Conservation (phyloP, 2,888 invertebrate species). For the Escarpia spicata region DNA sequence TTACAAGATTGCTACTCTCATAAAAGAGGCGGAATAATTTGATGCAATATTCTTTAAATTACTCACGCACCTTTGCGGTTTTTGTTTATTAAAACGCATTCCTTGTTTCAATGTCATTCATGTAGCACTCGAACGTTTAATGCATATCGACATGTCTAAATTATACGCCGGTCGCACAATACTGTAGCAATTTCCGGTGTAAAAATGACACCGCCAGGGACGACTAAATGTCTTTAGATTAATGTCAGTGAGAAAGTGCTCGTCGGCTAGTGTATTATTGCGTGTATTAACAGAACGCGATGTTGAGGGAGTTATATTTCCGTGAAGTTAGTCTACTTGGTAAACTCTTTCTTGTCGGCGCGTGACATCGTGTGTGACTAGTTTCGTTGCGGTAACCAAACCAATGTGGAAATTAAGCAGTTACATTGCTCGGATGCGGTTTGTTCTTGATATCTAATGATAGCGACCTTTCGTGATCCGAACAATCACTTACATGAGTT, state of each 20-base stretch:
- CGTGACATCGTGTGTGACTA: not conserved
- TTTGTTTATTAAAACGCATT: conserved; percentile 6
- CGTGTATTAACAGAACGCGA: not conserved
- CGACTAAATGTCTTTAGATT: not conserved
- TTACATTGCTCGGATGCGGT: not conserved
- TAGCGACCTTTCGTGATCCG: not conserved
- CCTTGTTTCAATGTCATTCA: not conserved
- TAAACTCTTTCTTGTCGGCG: not conserved
- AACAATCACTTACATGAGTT: not conserved
- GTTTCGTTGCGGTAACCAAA: not conserved
- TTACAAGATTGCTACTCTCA: not conserved
- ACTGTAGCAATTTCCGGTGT: not conserved
- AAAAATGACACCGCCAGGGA: not conserved
- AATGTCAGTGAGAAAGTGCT: not conserved
- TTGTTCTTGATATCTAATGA: not conserved
- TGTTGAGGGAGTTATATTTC: not conserved
- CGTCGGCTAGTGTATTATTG: not conserved
- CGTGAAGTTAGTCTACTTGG: not conserved
- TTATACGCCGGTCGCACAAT: not conserved
- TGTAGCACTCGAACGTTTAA: not conserved
- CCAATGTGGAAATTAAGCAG: not conserved
- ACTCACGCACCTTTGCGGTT: not conserved
- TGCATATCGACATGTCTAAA: not conserved
- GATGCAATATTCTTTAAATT: not conserved
- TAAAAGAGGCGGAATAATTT: not conserved